phyloP scores from a whole-genome alignment of 2,113 vertebrate genomes.

The Nesogale talazaci region DNA sequence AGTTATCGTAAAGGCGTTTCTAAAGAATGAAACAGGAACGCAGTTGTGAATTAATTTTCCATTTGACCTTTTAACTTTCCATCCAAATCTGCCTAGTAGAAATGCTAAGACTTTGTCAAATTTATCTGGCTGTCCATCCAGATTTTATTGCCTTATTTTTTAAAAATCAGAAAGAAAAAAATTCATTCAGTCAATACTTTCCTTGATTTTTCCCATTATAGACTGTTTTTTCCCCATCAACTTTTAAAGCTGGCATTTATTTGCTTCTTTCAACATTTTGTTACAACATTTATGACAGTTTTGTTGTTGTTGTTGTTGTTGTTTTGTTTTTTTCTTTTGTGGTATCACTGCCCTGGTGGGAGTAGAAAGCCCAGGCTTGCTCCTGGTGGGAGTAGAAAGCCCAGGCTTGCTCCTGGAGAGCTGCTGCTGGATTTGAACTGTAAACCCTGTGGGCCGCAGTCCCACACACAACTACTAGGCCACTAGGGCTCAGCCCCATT shows the following conservation, averaged over 20 bases:
- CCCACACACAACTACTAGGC: no score
- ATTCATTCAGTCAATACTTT: background rate
- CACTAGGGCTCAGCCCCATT: no score
- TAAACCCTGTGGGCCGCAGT: no score
- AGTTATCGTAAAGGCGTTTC: conserved; percentile 32
- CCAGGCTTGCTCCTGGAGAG: no score
- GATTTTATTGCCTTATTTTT: background rate
- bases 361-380: no score
- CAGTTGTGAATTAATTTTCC: background rate
- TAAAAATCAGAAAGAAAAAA: background rate
- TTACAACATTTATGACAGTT: no score
- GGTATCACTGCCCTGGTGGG: no score
- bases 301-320: no score
- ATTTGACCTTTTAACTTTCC: conserved; percentile 13
- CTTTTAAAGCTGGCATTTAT: conserved; percentile 29
- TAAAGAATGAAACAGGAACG: conserved; percentile 12
- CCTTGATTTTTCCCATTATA: background rate
- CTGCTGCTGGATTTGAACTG: no score
- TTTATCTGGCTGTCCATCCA: background rate
- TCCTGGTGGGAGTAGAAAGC: no score
- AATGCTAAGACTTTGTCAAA: background rate
- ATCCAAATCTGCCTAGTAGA: background rate
- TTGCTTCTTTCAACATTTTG: no score
- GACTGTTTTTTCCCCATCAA: background rate
- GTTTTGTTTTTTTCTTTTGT: no score